phyloP scores from a whole-genome alignment of 2,888 invertebrate genomes.

The Pycnomerus fuliginosus region DNA sequence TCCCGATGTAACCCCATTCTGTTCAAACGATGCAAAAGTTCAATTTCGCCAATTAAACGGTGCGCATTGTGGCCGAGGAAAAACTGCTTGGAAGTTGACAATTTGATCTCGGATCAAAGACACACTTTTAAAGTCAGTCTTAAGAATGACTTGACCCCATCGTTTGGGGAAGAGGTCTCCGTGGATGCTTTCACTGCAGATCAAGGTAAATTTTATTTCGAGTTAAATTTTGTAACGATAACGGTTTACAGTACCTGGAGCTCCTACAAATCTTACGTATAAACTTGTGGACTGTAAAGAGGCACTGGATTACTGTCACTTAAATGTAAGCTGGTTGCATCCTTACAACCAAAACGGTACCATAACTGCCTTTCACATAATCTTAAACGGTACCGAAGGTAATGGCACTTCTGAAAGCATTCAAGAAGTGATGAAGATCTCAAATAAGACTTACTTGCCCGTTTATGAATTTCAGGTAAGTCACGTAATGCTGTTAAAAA shows the following conservation, averaged over 20 bases:
- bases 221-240: not conserved
- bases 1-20: conserved; percentile 37
- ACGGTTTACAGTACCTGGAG: conserved; percentile 39
- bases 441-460: conserved; percentile 35
- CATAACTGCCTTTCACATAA: conserved; percentile 43
- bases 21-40: conserved; percentile 36
- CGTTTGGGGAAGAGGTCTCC: conserved; percentile 37
- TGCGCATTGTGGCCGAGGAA: conserved; percentile 43
- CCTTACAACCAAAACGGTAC: conserved; percentile 44
- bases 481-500: too few species aligned
- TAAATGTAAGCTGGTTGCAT: conserved; percentile 46
- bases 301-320: conserved; percentile 39
- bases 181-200: conserved; percentile 34
- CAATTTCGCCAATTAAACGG: conserved; percentile 24
- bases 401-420: conserved; percentile 33
- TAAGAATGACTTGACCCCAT: conserved; percentile 40
- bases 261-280: conserved; percentile 43
- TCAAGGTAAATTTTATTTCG: conserved; percentile 31
- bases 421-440: conserved; percentile 38
- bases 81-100: conserved; percentile 38
- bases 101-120: conserved; percentile 34
- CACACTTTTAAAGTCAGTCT: conserved; percentile 40
- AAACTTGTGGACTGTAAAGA: conserved; percentile 39
- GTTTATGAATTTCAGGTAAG: conserved; percentile 40
- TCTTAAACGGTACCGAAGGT: conserved; percentile 38